Evolutionary conservation across 2,888 invertebrate genomes (phyloP), one percentile per base, ranked within the genome.

Genomic region (Temnothorax rugatulus): DNA sequence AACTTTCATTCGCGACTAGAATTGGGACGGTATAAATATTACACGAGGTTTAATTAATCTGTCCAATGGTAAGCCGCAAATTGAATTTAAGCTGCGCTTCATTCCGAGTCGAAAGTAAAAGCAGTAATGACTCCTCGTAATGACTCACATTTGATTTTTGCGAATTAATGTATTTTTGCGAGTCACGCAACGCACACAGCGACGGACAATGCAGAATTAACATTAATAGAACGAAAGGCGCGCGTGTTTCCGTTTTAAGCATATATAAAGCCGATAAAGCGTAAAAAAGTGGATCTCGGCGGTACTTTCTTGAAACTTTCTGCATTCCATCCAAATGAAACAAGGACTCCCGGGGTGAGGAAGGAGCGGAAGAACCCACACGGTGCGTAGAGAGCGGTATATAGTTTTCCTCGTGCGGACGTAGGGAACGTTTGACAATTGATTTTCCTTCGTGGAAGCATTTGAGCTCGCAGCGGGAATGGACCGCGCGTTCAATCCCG

Each of bases 381-480:
- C 25, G 4, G 18, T 18, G 38, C 25, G 34, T 34, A 34, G 44
- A 21, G 25, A 29, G 64, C 18, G 15, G 47, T 47, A 21, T 47
- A 21, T 8, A 13, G 15, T 18, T 63, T 68, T 68, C 9, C 25
- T 76, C 50, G 18, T 21, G n/a, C 21, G 47, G 11, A 57, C 25
- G 18, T 41, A 73, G 21, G 38, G 41, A 41, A 50, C 9, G 50
- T 64, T 77, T 82, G 41, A 54, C 41, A 82, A 75, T 77, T 41
- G 76, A 76, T 52, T 64, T 52, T 64, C 21, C 38, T 59, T 77
- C 29, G 13, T n/a, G 34, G 8, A n/a, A 57, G 18, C 18, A 50
- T 34, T 34, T 34, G 7, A 7, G 34, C 7, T 59, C 34, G 25
- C 64, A 54, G 34, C 50, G 34, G 57, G 8, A 54, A 52, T 76